Percentiles rank a stretch among this genome's conserved stretches.
Conservation (phyloP, 2,113 vertebrate species). For the Thalassoma bifasciatum region DNA sequence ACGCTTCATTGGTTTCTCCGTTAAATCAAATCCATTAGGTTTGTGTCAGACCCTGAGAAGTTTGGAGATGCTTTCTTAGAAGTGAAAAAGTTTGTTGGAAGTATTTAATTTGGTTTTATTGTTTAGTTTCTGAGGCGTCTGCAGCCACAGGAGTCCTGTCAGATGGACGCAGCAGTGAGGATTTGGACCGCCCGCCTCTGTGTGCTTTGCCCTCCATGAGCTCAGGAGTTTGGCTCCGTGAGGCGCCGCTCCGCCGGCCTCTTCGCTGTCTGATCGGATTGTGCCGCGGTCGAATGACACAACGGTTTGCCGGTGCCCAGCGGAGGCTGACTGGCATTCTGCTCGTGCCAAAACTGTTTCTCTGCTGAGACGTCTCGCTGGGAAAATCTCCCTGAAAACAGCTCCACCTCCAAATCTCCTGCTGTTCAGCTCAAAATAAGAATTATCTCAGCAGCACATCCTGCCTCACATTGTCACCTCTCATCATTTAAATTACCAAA, state of each 20-base stretch:
- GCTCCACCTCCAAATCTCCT: slow-evolving; percentile 52
- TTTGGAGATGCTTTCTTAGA: background rate
- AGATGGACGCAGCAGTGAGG: slow-evolving; percentile 42
- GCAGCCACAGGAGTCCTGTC: slow-evolving; percentile 29
- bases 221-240: slow-evolving; percentile 49
- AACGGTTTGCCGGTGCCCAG: slow-evolving; percentile 28
- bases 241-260: slow-evolving; percentile 13
- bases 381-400: slow-evolving; percentile 49
- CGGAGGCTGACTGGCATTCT: slow-evolving; percentile 52
- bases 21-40: background rate
- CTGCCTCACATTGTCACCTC: slow-evolving; percentile 53
- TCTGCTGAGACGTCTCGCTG: slow-evolving; percentile 48
- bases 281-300: slow-evolving; percentile 43
- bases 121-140: background rate
- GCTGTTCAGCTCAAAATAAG: slow-evolving; percentile 62
- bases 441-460: slow-evolving; percentile 62
- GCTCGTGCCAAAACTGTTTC: slow-evolving; percentile 52
- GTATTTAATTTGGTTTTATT: background rate
- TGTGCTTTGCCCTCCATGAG: slow-evolving; percentile 55
- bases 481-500: slow-evolving; percentile 67
- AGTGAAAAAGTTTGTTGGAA: background rate
- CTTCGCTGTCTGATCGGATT: slow-evolving; percentile 59
- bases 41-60: no score
- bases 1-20: slow-evolving; percentile 7
- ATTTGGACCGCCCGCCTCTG: slow-evolving; percentile 56